Conservation (phyloP, 1,140 invertebrate genomes). For the Zeugodacus cucurbitae region DNA sequence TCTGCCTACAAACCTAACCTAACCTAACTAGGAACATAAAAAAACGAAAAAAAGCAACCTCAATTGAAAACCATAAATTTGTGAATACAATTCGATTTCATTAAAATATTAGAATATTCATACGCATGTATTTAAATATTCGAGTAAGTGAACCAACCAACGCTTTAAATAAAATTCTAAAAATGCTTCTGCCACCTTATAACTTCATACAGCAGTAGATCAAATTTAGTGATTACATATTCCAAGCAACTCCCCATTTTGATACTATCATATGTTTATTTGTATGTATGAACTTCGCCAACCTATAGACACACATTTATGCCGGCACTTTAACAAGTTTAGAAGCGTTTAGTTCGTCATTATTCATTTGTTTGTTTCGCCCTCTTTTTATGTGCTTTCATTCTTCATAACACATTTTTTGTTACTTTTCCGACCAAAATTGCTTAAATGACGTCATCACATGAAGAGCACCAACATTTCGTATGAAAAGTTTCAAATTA, state of each 20-base stretch:
- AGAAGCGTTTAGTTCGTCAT: neutral
- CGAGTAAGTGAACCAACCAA: too few species aligned
- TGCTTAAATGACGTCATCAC: neutral
- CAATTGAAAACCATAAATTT: too few species aligned
- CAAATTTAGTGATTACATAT: neutral
- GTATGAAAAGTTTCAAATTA: neutral
- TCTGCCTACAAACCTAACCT: too few species aligned
- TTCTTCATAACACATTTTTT: neutral
- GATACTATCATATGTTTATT: neutral
- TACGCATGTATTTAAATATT: too few species aligned
- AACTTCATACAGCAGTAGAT: too few species aligned
- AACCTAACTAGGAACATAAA: too few species aligned
- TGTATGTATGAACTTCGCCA: too few species aligned
- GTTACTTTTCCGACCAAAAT: neutral
- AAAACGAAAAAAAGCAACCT: too few species aligned
- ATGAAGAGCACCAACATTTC: neutral
- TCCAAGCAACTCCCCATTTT: neutral
- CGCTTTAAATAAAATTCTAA: too few species aligned
- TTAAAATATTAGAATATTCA: too few species aligned
- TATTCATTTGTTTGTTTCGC: neutral
- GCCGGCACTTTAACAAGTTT: neutral
- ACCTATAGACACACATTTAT: neutral
- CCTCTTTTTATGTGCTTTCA: neutral
- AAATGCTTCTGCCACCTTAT: too few species aligned
- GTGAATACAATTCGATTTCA: too few species aligned